Evolutionary conservation across 2,113 vertebrate species (phyloP).

Genomic region (Atractosteus spatula): DNA sequence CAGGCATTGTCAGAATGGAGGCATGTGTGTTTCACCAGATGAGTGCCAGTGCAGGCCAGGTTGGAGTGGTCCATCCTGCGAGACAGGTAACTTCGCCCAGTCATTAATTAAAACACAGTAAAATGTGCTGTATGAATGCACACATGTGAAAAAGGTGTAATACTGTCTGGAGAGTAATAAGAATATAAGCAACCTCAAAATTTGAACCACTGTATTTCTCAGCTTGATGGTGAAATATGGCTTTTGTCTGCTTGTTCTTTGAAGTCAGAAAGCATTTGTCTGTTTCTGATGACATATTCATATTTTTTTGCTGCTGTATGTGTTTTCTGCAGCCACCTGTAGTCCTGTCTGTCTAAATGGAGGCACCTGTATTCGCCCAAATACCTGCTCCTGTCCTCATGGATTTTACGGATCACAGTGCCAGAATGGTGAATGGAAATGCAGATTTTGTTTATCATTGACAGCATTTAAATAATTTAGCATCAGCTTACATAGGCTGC

Average conservation of each 20-base stretch:
- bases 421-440: slow-evolving; percentile 57
- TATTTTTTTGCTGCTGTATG: background rate
- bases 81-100: slow-evolving; percentile 57
- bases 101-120: background rate
- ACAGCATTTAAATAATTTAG: too few species aligned
- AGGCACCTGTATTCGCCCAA: slow-evolving; percentile 49
- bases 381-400: slow-evolving; percentile 54
- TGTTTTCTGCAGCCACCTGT: slow-evolving; percentile 51
- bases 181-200: too few species aligned
- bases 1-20: slow-evolving; percentile 73
- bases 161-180: too few species aligned
- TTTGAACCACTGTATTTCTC: too few species aligned
- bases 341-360: slow-evolving; percentile 62
- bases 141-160: too few species aligned
- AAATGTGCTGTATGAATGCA: background rate
- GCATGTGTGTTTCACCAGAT: slow-evolving; percentile 65
- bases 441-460: too few species aligned
- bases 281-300: background rate
- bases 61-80: slow-evolving; percentile 72
- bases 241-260: too few species aligned
- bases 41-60: slow-evolving; percentile 62
- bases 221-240: too few species aligned
- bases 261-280: too few species aligned
- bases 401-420: slow-evolving; percentile 64
- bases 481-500: too few species aligned